Base-by-base conservation (phyloP, 2,888 invertebrate genomes). In the Acrobasis suavella region DNA sequence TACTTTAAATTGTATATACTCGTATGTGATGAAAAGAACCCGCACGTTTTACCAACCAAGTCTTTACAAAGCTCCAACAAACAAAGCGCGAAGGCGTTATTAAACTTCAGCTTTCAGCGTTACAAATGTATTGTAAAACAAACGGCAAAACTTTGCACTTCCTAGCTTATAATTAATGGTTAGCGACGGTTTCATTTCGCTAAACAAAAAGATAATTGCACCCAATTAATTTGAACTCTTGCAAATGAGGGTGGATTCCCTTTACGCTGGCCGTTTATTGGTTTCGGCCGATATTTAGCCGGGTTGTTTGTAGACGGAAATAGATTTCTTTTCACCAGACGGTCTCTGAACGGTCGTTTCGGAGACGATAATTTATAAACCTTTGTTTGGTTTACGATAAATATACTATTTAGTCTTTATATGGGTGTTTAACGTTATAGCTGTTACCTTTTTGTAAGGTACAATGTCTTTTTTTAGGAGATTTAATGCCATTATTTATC, bases 141-240 rank as follows among this genome's bases (percentile, higher is more conserved):
- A 73, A 77, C 72, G 64, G 73, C 70, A 73, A 73, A 83, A 85
- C 75, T 86, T 82, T 74, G 71, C 78, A 70, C 72, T 82, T 80
- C 68, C 72, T 76, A 72, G 72, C 72, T 83, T 84, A 85, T 88
- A 89, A 89, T 89, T 85, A 87, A 89, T 85, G 75, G 74, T 67
- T 66, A 75, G 74, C 76, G 80, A 82, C 81, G 78, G 79, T 87
- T 86, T 82, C 78, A 82, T 84, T 86, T 82, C 71, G 75, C 76
- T 78, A 83, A 87, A 89, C 88, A 89, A 89, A 90, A 90, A 87
- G 88, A 88, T 90, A 89, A 89, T 90, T 86, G 83, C 77, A 75
- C 71, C 81, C 87, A 89, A 91, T 91, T 91, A 91, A 91, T 91
- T 89, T 85, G 62, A 76, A 77, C 85, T 88, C 81, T 82, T 86